Base-by-base conservation (phyloP, 2,113 vertebrate genomes). In the Panurus biarmicus region DNA sequence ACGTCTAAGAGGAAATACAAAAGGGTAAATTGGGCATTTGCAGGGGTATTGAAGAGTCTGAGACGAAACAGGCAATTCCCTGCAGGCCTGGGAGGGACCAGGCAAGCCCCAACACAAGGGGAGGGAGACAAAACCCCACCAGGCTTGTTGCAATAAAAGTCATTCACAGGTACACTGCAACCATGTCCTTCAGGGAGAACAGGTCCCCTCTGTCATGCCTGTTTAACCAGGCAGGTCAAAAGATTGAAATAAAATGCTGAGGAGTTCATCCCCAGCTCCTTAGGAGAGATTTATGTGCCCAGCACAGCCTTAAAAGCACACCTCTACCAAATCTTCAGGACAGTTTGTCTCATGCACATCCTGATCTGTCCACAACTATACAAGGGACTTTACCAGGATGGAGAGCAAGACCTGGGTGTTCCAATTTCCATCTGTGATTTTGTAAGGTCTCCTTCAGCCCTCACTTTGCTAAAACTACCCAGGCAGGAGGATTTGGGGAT, bases 1-100 rank as follows among this genome's bases (percentile, higher is more conserved):
- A 98, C 98, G 0, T 98, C 98, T 98, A 80, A 16, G 25, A 67
- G 22, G 40, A 57, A 87, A 88, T 26, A 47, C 1, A 42, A 82
- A 64, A 88, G 33, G 36, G 67, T 23, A 62, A 60, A 64, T 6
- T 58, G 35, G 26, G 47, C 8, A 6, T 77, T 67, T 66, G 50
- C 56, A 72, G 73, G 62, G 42, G 33, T 29, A 36, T 3, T 15
- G 3, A 38, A 51, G 51, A 60, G 61, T 45, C 65, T 33, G 77
- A 70, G 53, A 69, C 26, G 58, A 21, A 12, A 72, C 1, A 20
- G 24, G 35, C 26, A 78, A 64, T 6, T 72, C n/a, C 24, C 61
- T n/a, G 8, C 14, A 6, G 6, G 57, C 5, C 58, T 44, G 47
- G n/a, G 29, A 88, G 48, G 40, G n/a, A 75, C 14, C 79, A 87